phyloP scores from a whole-genome alignment of 1,140 invertebrate genomes.

The Chironomus striatipennis region DNA sequence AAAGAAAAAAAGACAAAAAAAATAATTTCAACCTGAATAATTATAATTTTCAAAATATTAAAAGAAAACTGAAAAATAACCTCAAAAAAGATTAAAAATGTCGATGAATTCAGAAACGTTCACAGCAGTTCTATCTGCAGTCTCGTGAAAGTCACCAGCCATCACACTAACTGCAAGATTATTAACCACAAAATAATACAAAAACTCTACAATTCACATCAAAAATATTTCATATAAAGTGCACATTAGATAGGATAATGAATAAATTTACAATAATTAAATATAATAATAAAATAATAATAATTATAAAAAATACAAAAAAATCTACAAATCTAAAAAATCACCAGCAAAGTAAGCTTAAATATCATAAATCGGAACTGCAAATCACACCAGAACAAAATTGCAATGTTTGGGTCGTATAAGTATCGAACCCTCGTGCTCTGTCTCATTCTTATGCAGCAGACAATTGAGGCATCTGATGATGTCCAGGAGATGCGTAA shows the following conservation, averaged over 20 bases:
- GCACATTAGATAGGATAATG: conserved; percentile 22
- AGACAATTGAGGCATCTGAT: background rate
- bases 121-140: too few relatives aligned
- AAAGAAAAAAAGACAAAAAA: too few relatives aligned
- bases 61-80: too few relatives aligned
- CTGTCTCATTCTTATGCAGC: background rate
- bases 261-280: conserved; percentile 6
- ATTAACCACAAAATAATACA: too few relatives aligned
- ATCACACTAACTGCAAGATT: too few relatives aligned
- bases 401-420: background rate
- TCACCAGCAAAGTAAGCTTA: background rate
- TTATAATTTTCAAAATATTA: too few relatives aligned
- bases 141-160: too few relatives aligned
- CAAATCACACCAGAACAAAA: background rate
- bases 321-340: background rate
- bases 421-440: background rate
- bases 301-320: background rate
- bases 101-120: too few relatives aligned
- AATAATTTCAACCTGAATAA: too few relatives aligned
- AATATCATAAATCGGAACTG: background rate
- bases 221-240: too few relatives aligned
- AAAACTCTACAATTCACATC: too few relatives aligned
- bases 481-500: background rate
- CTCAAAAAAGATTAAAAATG: too few relatives aligned
- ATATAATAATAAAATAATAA: background rate